Evolutionary conservation across 2,113 vertebrate species (phyloP), one percentile per base, ranked within the genome.

Genomic region (Triplophysa dalaica): DNA sequence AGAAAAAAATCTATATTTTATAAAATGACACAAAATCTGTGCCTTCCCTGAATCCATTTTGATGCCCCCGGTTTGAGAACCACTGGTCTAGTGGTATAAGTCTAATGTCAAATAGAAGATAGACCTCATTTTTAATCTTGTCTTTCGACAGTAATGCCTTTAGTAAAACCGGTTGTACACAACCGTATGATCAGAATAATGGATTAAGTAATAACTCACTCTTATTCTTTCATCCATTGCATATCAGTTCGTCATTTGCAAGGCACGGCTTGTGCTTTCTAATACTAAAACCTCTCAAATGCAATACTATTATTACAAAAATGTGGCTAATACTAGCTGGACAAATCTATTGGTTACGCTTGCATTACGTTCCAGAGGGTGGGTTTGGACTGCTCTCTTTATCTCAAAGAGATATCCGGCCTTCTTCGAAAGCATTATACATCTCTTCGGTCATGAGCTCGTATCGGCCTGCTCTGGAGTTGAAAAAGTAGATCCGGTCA

Each of bases 401-500:
- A 3, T 12, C 41, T 94, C 89, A 95, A 73, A 95, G 88, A 38
- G 85, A 66, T 8, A 90, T 87, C 67, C 87, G 90, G 0, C 92
- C 93, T 0, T 94, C 86, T 2, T 84, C 87, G 64, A 97, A 93
- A 58, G 85, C 88, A 3, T 78, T 73, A 41, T 93, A 91, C 4
- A 95, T 81, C 26, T 84, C 76, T 12, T 94, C 90, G 0, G 93
- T 94, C 60, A 97, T 77, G 0, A 87, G 87, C 68, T 96, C 85
- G 21, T 96, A 97, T 74, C 85, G 70, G 0, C 93, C 93, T 50
- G 89, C 84, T 63, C 90, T 91, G 4, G 89, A 83, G 85, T 96
- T 94, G 82, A 96, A 87, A 54, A 95, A 95, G 86, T 92, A 96
- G 64, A 96, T 89, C 8, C 81, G 89, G 78, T 97, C 95, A 0